Base-by-base conservation (phyloP, 2,888 invertebrate species). In the Galeruca laticollis region DNA sequence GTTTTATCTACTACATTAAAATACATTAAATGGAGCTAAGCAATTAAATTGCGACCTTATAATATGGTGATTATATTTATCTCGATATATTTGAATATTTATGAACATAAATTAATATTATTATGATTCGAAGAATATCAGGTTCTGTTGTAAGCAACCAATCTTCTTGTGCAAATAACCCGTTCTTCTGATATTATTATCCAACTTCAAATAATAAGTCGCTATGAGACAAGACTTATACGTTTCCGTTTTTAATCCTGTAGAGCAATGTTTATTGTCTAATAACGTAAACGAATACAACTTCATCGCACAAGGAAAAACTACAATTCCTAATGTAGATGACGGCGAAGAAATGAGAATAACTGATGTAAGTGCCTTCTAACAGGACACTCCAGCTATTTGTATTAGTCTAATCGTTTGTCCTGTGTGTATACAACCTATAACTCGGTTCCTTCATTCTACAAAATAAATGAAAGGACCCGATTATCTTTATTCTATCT, bases 271-370 rank as follows among this genome's bases (percentile, higher is more conserved):
- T 90, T 84, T 90, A 82, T 91, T 98, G 85, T 92, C 91, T 83
- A 91, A 96, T 87, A 92, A 97, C 90, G 92, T 97, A 89, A 89
- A 92, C 89, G 95, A 96, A 88, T 99, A 98, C 91, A 88, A 90
- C 90, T 97, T 94, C 92, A 95, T 98, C 84, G 90, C 97, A 82
- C 98, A 99, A 92, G 99, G 99, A 90, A 97, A 97, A 90, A 92
- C 93, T 85, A 93, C 93, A 83, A 98, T 99, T 87, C 97, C 98
- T 84, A 92, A 91, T 87, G 93, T 99, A 82, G 97, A 99, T 89
- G 99, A 99, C 87, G 92, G 91, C 83, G 98, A 98, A 88, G 98
- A 99, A 92, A 93, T 93, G 89, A 60, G 76, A 76, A 89, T 95
- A 82, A 95, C 96, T 82, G 96, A 96, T 88, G 96, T 96, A 94